These are phyloP conservation scores for Girardia tigrina DNA, from an alignment of 2,888 invertebrate species.

Conservation along the genomic window DNA sequence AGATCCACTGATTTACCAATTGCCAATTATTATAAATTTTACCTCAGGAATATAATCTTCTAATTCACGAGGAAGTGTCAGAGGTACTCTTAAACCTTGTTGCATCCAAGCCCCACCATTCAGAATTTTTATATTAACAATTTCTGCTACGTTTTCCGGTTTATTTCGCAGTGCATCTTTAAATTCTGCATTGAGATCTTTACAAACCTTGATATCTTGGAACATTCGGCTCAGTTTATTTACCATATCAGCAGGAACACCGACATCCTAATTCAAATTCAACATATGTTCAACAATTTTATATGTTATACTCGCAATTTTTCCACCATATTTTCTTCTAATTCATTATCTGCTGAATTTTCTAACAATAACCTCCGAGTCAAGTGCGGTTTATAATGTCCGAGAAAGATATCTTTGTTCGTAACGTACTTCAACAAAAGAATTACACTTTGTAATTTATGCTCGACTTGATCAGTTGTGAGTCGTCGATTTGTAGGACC, in stretches of 20 bases:
- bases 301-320: conserved; percentile 58
- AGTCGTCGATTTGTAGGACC: conserved; percentile 87
- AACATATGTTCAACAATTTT: neutral
- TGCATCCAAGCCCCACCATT: conserved; percentile 93
- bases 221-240: conserved; percentile 90
- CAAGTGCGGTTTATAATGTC: conserved; percentile 93
- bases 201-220: conserved; percentile 84
- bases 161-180: conserved; percentile 61
- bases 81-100: conserved; percentile 80
- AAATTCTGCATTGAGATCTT: conserved; percentile 85
- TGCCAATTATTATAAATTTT: neutral
- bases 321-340: conserved; percentile 97
- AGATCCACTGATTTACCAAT: too few species aligned
- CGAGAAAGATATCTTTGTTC: conserved; percentile 99
- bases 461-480: conserved; percentile 75
- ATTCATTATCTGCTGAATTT: conserved; percentile 93
- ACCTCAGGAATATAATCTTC: conserved; percentile 96
- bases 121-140: conserved; percentile 90
- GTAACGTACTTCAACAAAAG: conserved; percentile 94
- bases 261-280: conserved; percentile 65
- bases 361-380: conserved; percentile 87
- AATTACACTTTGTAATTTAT: conserved; percentile 49
- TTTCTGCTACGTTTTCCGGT: conserved; percentile 55
- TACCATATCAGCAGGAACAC: conserved; percentile 98
- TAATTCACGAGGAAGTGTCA: conserved; percentile 84